A percentile compares a stretch with the other conserved stretches of the same genome.
Conservation (phyloP, 2,113 vertebrate species). For the Candoia aspera region DNA sequence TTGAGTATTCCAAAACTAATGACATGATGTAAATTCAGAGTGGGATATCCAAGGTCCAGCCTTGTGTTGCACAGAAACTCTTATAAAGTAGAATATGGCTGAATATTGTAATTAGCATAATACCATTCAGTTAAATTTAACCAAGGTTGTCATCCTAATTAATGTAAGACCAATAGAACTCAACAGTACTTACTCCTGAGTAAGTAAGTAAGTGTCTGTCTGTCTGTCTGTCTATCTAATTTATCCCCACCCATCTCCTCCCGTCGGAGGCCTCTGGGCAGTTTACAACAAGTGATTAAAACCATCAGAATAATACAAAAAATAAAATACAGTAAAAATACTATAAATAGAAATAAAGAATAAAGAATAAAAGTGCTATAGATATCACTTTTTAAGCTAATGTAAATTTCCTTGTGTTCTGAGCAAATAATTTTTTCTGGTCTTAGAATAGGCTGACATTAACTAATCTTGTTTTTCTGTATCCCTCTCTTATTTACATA, state of each 20-base stretch:
- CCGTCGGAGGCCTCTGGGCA: too few relatives aligned
- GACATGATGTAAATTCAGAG: not conserved
- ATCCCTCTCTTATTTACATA: conserved; percentile 33
- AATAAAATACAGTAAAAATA: too few relatives aligned
- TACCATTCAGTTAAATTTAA: not conserved
- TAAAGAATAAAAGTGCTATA: too few relatives aligned
- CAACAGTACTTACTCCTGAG: not conserved
- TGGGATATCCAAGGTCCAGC: not conserved
- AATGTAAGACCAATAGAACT: not conserved
- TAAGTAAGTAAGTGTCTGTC: too few relatives aligned
- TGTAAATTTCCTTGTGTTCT: not conserved
- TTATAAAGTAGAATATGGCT: not conserved
- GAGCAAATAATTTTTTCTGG: not conserved
- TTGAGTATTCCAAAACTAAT: not conserved
- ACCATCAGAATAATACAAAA: too few relatives aligned
- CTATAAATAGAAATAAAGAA: too few relatives aligned
- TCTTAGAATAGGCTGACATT: conserved; percentile 55
- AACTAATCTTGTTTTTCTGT: conserved; percentile 63
- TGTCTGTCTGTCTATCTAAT: too few relatives aligned
- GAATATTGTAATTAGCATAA: not conserved
- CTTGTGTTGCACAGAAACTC: not conserved
- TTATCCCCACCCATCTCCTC: too few relatives aligned
- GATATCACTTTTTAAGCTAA: not conserved
- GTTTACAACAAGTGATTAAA: too few relatives aligned
- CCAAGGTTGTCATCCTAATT: not conserved